Conservation (phyloP, 1,140 invertebrate species). For the Anastrepha obliqua region DNA sequence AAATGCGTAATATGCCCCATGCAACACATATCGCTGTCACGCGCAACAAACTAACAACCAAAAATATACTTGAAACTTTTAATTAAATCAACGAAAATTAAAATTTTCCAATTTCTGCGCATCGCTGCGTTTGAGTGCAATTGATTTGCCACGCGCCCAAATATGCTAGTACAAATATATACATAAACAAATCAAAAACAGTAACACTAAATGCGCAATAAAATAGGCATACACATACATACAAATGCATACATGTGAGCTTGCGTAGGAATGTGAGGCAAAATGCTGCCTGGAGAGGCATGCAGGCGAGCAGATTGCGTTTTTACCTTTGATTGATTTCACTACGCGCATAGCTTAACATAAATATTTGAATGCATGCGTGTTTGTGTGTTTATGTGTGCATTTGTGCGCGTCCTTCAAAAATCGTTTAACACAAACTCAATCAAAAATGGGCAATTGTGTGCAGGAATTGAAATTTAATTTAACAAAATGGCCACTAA, state of each 20-base stretch:
- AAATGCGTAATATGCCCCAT: slow-evolving; percentile 9
- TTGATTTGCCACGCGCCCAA: background rate
- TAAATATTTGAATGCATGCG: too few species aligned
- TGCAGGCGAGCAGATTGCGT: background rate
- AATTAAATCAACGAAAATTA: slow-evolving; percentile 51
- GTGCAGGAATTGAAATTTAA: slow-evolving; percentile 65
- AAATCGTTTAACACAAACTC: slow-evolving; percentile 54
- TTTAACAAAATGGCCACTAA: slow-evolving; percentile 67
- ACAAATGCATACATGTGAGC: background rate
- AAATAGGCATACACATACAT: background rate
- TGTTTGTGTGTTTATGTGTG: background rate
- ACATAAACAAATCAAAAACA: background rate
- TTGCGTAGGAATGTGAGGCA: background rate
- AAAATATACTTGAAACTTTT: slow-evolving; percentile 37
- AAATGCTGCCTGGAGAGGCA: background rate
- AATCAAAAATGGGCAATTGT: slow-evolving; percentile 54
- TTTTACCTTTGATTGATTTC: slow-evolving; percentile 30
- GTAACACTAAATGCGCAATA: background rate
- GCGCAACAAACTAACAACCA: background rate
- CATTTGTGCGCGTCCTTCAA: slow-evolving; percentile 20
- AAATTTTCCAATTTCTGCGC: slow-evolving; percentile 16
- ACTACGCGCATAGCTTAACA: background rate
- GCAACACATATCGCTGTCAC: background rate
- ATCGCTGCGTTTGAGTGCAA: slow-evolving; percentile 39
- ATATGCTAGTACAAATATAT: background rate